A percentile compares a stretch with the other conserved stretches of the same genome.
These are phyloP conservation scores for Nipponacmea schrenckii DNA, from an alignment of 2,888 invertebrate genomes.

Conservation along the genomic window DNA sequence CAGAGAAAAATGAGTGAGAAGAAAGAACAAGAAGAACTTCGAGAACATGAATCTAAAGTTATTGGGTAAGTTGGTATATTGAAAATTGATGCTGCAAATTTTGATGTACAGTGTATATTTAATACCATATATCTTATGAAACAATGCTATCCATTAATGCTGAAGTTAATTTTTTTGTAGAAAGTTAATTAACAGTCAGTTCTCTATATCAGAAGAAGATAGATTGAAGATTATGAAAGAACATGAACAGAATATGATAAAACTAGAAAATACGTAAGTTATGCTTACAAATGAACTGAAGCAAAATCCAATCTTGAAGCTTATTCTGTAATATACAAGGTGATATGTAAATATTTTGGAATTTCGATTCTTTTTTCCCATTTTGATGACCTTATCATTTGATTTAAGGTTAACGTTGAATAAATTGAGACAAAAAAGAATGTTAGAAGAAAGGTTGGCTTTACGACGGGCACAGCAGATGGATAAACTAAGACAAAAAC, in stretches of 20 bases:
- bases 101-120: no score
- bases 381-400: not conserved
- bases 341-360: no score
- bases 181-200: slow-evolving; percentile 60
- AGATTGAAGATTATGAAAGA: slow-evolving; percentile 61
- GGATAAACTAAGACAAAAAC: slow-evolving; percentile 58
- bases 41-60: slow-evolving; percentile 62
- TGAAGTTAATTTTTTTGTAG: slow-evolving; percentile 33
- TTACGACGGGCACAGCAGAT: slow-evolving; percentile 55
- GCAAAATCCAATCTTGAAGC: no score
- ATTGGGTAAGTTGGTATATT: slow-evolving; percentile 46
- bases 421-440: slow-evolving; percentile 61
- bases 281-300: not conserved
- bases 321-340: no score
- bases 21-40: slow-evolving; percentile 55
- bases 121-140: no score
- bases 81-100: no score
- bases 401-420: slow-evolving; percentile 58
- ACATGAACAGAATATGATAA: slow-evolving; percentile 66
- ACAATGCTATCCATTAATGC: no score
- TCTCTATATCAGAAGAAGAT: slow-evolving; percentile 64
- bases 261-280: slow-evolving; percentile 62
- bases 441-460: slow-evolving; percentile 63
- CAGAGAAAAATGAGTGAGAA: slow-evolving; percentile 53
- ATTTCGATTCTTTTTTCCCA: no score